Percentiles rank a stretch among this genome's conserved stretches.
phyloP scores from a whole-genome alignment of 2,797 vertebrate species.

The Sebastes hopkinsi region DNA sequence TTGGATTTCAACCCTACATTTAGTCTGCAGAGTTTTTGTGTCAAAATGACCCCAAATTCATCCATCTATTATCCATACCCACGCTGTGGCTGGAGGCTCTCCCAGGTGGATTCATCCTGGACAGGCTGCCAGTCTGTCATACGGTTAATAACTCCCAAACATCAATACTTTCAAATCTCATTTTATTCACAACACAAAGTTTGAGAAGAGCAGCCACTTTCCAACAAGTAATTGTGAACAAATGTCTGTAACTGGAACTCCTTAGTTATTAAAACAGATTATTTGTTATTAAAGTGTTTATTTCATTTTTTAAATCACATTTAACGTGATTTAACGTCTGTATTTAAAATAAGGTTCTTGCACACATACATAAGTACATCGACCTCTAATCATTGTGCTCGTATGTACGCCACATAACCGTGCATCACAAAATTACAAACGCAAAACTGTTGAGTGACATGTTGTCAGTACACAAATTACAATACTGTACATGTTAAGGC shows the following conservation, averaged over 20 bases:
- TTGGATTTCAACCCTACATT: neutral
- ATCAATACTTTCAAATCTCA: neutral
- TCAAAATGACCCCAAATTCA: neutral
- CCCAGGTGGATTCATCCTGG: no score
- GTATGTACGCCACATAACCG: neutral
- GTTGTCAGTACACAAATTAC: neutral
- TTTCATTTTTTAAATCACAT: neutral
- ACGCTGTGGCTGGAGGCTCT: neutral
- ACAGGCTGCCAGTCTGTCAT: neutral
- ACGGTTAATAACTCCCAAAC: neutral
- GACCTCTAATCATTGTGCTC: neutral
- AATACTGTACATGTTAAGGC: neutral
- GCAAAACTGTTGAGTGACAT: neutral
- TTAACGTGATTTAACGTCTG: neutral
- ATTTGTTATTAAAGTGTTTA: no score
- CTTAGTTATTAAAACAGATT: no score
- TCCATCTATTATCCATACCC: neutral
- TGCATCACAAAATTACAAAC: neutral
- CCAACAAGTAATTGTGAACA: neutral
- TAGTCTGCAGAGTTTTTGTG: neutral
- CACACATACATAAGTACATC: neutral
- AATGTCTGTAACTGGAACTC: neutral
- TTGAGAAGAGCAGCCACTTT: neutral
- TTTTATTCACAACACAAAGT: constrained; percentile 1
- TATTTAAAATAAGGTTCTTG: neutral